These are phyloP conservation scores for Piaya cayana DNA, from an alignment of 2,113 vertebrate genomes.

Conservation along the genomic window DNA sequence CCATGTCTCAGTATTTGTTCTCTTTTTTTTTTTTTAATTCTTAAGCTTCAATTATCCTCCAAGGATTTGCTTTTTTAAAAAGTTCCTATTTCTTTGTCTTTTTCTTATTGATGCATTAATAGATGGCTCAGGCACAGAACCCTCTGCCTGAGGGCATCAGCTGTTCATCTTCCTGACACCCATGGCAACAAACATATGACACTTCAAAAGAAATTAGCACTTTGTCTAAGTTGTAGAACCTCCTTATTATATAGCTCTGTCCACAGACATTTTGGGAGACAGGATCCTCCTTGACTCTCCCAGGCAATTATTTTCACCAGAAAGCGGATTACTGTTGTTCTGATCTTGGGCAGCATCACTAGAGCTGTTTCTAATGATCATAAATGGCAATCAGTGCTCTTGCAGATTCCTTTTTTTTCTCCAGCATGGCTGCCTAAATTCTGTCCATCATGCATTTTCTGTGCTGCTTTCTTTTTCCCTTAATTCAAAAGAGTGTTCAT, in stretches of 20 bases:
- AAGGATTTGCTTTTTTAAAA: neutral
- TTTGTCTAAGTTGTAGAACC: neutral
- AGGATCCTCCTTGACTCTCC: neutral
- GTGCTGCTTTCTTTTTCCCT: neutral
- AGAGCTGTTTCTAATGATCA: neutral
- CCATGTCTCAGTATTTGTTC: neutral
- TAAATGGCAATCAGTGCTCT: neutral
- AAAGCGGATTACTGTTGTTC: neutral
- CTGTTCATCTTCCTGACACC: neutral
- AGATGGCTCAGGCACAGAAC: neutral
- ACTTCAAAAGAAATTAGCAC: neutral
- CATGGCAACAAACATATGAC: neutral
- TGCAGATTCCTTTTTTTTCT: neutral
- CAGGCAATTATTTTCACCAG: slow-evolving; percentile 4
- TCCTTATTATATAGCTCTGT: neutral
- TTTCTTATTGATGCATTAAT: neutral
- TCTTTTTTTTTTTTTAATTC: neutral
- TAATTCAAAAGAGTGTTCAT: neutral
- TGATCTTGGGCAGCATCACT: neutral
- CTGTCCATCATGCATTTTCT: neutral
- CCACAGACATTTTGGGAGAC: neutral
- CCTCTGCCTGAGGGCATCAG: neutral
- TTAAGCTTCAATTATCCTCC: neutral
- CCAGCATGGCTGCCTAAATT: neutral
- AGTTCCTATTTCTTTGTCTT: neutral